Evolutionary conservation across 2,888 invertebrate species (phyloP).

Genomic region (Calameuta pallipes): DNA sequence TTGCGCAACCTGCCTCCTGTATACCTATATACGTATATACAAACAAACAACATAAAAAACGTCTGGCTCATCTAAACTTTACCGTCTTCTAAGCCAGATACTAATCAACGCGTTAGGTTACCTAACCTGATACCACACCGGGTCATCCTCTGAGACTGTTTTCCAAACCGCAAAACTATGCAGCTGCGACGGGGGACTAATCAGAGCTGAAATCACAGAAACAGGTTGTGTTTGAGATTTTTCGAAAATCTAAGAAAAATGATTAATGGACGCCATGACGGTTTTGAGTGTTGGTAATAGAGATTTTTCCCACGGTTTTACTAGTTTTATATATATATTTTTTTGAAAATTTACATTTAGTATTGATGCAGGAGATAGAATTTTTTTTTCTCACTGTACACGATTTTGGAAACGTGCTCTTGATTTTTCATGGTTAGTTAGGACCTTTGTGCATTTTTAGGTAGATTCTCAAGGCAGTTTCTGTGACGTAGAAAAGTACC

Average conservation of each 20-base stretch:
- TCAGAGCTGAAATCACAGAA: not conserved
- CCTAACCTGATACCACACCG: not conserved
- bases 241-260: not conserved
- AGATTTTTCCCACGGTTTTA: not conserved
- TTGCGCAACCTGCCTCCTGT: not conserved
- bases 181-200: not conserved
- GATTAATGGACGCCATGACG: not conserved
- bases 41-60: constrained; percentile 2
- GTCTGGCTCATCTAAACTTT: constrained; percentile 11
- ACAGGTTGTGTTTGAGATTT: not conserved
- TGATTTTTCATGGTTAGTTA: not conserved
- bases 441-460: not conserved
- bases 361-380: not conserved
- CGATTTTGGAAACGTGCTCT: not conserved
- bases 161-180: not conserved
- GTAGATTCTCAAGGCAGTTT: not conserved
- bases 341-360: not conserved
- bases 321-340: not conserved
- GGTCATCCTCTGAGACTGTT: not conserved
- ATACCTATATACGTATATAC: not conserved
- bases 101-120: not conserved
- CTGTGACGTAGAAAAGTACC: not conserved
- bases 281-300: not conserved
- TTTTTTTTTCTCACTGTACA: not conserved
- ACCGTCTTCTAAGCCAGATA: not conserved